Percentiles rank a stretch among this genome's conserved stretches.
phyloP scores from a whole-genome alignment of 2,797 vertebrate species.

The Danio kyathit region DNA sequence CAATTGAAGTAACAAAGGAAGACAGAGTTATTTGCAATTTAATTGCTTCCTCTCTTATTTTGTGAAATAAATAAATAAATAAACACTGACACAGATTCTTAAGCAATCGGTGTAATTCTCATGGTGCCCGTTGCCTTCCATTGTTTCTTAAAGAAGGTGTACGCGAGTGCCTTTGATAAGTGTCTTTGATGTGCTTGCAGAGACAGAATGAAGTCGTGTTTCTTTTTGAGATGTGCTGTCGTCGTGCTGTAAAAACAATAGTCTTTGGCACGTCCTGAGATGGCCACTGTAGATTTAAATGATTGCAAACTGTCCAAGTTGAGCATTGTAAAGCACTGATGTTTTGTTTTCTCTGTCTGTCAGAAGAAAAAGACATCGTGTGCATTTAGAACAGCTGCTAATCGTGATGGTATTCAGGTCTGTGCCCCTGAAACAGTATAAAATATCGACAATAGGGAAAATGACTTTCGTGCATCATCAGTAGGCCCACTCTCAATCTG shows the following conservation, averaged over 20 bases:
- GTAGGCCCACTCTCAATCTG: background rate
- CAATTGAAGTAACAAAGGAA: constrained; percentile 15
- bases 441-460: background rate
- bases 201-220: constrained; percentile 53
- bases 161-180: constrained; percentile 54
- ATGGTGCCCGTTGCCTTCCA: constrained; percentile 37
- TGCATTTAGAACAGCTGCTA: constrained; percentile 56
- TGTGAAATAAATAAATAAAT: background rate
- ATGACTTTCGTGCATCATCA: constrained; percentile 21
- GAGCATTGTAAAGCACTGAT: constrained; percentile 25
- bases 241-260: constrained; percentile 52
- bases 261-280: constrained; percentile 30
- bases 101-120: constrained; percentile 17
- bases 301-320: constrained; percentile 41
- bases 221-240: constrained; percentile 57
- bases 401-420: constrained; percentile 7
- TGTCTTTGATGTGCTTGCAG: constrained; percentile 58
- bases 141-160: constrained; percentile 38
- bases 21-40: constrained; percentile 35
- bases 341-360: constrained; percentile 33
- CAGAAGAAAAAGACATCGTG: constrained; percentile 47
- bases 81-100: constrained; percentile 19
- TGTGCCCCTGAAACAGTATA: background rate
- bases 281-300: constrained; percentile 35
- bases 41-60: constrained; percentile 39